phyloP scores from a whole-genome alignment of 2,113 vertebrate species.

The Ciconia boyciana region DNA sequence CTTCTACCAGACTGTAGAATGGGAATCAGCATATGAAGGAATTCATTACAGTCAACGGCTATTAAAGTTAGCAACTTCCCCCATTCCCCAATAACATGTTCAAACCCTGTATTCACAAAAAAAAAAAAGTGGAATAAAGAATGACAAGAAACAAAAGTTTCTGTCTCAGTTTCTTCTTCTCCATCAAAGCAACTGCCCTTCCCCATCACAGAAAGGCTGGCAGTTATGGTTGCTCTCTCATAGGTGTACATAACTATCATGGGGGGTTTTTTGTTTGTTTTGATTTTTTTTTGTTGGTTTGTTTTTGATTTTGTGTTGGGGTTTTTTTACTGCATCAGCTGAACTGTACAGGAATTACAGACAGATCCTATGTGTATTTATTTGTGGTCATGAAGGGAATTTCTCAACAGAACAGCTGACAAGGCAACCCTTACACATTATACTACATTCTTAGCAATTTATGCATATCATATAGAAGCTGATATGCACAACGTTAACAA shows the following conservation, averaged over 20 bases:
- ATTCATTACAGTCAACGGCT: neutral
- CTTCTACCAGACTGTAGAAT: neutral
- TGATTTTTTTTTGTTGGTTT: neutral
- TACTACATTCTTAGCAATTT: neutral
- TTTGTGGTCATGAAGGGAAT: neutral
- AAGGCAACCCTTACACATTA: neutral
- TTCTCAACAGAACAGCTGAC: neutral
- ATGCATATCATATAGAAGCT: neutral
- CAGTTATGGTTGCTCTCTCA: neutral
- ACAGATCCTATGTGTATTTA: neutral
- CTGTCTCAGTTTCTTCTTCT: neutral
- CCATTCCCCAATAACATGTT: neutral
- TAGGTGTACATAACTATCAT: neutral
- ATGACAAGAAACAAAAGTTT: neutral
- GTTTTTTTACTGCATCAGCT: neutral
- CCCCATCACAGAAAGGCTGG: neutral
- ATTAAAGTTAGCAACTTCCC: neutral
- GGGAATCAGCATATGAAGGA: neutral
- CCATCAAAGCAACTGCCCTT: neutral
- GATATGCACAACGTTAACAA: neutral
- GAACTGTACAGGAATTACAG: neutral
- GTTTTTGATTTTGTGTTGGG: neutral
- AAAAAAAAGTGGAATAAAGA: neutral
- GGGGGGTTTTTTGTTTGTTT: neutral
- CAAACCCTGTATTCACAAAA: neutral